phyloP scores from a whole-genome alignment of 2,113 vertebrate genomes.

The Mustela lutreola region DNA sequence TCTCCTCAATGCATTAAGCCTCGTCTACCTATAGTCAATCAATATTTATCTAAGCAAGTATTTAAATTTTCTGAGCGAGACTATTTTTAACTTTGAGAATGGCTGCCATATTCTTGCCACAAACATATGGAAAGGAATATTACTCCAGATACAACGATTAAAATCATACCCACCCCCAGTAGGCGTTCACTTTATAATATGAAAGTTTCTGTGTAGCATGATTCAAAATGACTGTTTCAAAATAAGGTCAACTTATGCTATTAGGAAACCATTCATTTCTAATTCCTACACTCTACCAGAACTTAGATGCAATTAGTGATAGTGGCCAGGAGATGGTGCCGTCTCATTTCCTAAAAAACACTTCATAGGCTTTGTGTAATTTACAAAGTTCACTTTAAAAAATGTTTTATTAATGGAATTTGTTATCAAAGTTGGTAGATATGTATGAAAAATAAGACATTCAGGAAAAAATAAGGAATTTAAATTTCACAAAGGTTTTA shows the following conservation, averaged over 20 bases:
- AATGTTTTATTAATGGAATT: background rate
- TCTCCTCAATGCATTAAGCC: conserved; percentile 8
- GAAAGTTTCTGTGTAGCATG: background rate
- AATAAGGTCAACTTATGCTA: background rate
- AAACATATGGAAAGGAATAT: background rate
- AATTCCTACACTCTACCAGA: background rate
- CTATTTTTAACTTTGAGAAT: conserved; percentile 61
- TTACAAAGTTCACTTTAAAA: conserved; percentile 20
- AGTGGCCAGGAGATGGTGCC: conserved; percentile 77
- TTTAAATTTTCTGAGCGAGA: conserved; percentile 44
- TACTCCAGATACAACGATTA: conserved; percentile 25
- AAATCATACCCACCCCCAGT: background rate
- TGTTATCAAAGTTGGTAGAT: background rate
- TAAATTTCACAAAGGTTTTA: conserved; percentile 37
- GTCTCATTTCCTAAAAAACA: conserved; percentile 26
- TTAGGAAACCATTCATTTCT: background rate
- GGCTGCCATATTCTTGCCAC: background rate
- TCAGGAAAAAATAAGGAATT: background rate
- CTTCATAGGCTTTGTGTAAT: background rate
- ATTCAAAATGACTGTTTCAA: conserved; percentile 47
- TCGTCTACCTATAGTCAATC: background rate
- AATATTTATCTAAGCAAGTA: conserved; percentile 29
- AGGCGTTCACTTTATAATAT: background rate
- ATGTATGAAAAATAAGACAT: conserved; percentile 8
- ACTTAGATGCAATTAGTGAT: conserved; percentile 45